Base-by-base conservation (phyloP, 2,797 vertebrate genomes). In the Schizothorax lantsangensis region DNA sequence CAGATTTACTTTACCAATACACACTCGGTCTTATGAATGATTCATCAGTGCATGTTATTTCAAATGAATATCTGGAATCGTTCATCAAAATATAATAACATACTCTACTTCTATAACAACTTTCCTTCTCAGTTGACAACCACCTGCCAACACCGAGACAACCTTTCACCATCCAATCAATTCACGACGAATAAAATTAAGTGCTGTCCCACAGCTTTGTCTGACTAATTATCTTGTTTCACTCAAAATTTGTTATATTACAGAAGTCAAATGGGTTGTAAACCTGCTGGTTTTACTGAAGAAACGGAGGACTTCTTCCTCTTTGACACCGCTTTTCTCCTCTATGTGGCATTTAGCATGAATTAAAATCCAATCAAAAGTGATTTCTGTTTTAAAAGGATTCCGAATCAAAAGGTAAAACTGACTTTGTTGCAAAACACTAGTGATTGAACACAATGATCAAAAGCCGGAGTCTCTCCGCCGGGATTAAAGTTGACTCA, bases 301-400 rank as follows among this genome's bases (percentile, higher is more conserved):
- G 72, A 79, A 54, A 52, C 9, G 0, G n/a, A 54, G 9, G 30
- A 75, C 43, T 84, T 84, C 89, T 81, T 86, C 89, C 87, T 86
- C 84, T 10, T 89, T 75, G 77, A 69, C 81, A 49, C 7, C 36
- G 23, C 0, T 17, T 33, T 33, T 43, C 80, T 43, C 45, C 69
- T 79, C 69, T 75, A 59, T 2, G 62, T 59, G 59, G 77, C 91
- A 89, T 79, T 90, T 89, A 69, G 26, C 30, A 49, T 26, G 57
- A 33, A 85, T 79, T 85, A 79, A 78, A 78, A 82, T 59, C 38
- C 49, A 59, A 68, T 71, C 26, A 54, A 52, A 81, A 14, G 64
- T 1, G 2, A n/a, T 33, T 79, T 26, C 19, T 57, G 38, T n/a
- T 23, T 78, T 15, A 40, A 17, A 59, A 59, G 23, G 15, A 10